phyloP scores from a whole-genome alignment of 2,888 invertebrate genomes.

The Tipula vernalis region DNA sequence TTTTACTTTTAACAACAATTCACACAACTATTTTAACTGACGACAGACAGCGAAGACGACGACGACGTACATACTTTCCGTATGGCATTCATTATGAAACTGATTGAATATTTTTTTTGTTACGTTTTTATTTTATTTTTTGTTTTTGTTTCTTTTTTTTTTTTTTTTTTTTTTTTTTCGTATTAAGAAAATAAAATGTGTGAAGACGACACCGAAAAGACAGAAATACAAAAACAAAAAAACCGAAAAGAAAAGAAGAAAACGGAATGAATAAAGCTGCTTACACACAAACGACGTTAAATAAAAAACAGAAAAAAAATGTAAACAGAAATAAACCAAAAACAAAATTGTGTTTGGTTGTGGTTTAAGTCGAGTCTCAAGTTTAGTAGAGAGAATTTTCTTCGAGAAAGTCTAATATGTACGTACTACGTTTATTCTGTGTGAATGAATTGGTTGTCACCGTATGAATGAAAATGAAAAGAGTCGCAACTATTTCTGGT shows the following conservation, averaged over 20 bases:
- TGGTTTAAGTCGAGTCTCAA: background rate
- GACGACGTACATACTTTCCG: background rate
- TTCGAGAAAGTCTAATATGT: background rate
- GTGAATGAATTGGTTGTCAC: background rate
- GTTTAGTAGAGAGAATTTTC: background rate
- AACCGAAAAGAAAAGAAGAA: background rate
- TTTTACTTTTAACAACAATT: background rate
- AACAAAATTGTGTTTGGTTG: background rate
- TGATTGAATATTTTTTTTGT: background rate
- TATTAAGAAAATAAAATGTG: background rate
- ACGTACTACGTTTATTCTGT: background rate
- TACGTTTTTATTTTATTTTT: background rate
- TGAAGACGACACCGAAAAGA: constrained; percentile 4
- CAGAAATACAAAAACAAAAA: background rate
- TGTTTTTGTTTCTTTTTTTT: background rate
- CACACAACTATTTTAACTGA: background rate
- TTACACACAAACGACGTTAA: background rate
- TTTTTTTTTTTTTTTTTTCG: background rate
- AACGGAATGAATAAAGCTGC: background rate
- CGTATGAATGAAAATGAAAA: background rate
- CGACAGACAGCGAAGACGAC: background rate
- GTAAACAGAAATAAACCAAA: background rate
- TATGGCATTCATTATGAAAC: background rate
- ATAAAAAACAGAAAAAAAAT: background rate
- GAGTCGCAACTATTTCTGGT: background rate